phyloP scores from a whole-genome alignment of 2,113 vertebrate species.

The Leucopternis melanops region DNA sequence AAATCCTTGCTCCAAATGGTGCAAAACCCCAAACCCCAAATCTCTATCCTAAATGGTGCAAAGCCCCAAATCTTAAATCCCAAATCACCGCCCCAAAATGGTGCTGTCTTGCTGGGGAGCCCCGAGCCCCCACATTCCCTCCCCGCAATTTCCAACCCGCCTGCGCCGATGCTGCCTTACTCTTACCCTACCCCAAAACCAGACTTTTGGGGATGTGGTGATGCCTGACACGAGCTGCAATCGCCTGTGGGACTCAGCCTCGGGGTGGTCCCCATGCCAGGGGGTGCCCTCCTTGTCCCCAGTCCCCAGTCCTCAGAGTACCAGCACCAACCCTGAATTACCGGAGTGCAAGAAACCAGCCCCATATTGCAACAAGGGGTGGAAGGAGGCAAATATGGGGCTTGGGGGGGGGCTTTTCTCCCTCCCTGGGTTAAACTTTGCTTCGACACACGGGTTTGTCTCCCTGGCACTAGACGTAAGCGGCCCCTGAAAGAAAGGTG shows the following conservation, averaged over 20 bases:
- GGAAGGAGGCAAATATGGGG: not conserved
- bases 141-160: not conserved
- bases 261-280: not conserved
- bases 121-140: not conserved
- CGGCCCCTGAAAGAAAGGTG: not conserved
- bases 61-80: not conserved
- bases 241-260: not conserved
- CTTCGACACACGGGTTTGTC: rapidly evolving
- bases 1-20: not conserved
- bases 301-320: too few species aligned
- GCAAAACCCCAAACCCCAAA: not conserved
- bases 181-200: not conserved
- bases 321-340: not conserved
- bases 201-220: not conserved
- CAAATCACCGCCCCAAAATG: not conserved
- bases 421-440: too few species aligned
- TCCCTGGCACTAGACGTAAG: not conserved
- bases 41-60: not conserved
- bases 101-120: not conserved
- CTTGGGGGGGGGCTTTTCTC: not conserved
- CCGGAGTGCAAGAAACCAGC: too few species aligned
- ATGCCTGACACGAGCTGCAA: not conserved
- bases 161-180: not conserved
- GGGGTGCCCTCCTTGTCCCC: not conserved
- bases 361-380: rapidly evolving